Percentiles rank a stretch among this genome's conserved stretches.
These are phyloP conservation scores for Drosophila seguyi DNA, from an alignment of 1,140 invertebrate genomes.

Conservation along the genomic window DNA sequence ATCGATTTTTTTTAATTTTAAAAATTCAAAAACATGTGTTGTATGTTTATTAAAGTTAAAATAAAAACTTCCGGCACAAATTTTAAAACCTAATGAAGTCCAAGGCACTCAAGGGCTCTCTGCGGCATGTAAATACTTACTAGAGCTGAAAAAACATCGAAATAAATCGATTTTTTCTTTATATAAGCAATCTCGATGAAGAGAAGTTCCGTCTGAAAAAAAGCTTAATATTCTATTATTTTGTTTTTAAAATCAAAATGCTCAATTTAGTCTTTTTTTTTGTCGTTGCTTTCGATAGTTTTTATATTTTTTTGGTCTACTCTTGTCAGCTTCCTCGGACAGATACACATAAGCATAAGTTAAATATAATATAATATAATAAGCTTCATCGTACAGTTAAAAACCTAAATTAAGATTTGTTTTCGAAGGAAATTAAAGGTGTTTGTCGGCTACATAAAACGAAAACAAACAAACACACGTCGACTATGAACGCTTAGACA, in stretches of 20 bases:
- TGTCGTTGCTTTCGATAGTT: conserved; percentile 44
- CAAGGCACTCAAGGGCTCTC: too few species aligned
- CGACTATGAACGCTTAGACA: conserved; percentile 30
- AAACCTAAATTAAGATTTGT: conserved; percentile 23
- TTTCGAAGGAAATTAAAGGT: not conserved
- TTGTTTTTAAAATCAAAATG: conserved; percentile 12
- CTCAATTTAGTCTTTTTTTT: not conserved
- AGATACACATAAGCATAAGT: conserved; percentile 23
- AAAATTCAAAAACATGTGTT: too few species aligned
- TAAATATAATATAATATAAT: conserved; percentile 27
- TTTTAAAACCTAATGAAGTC: too few species aligned
- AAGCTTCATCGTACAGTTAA: conserved; percentile 23
- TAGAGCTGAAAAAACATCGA: not conserved
- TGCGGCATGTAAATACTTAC: too few species aligned
- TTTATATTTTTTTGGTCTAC: conserved; percentile 55
- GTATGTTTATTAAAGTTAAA: too few species aligned
- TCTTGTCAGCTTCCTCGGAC: conserved; percentile 36
- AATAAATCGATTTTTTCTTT: not conserved
- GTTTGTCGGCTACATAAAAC: conserved; percentile 7
- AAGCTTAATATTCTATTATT: not conserved
- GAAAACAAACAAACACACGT: conserved; percentile 17
- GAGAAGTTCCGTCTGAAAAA: not conserved
- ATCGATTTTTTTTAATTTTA: too few species aligned
- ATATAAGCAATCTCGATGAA: not conserved
- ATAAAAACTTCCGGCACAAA: too few species aligned